phyloP scores from a whole-genome alignment of 2,797 vertebrate genomes.

The Anisognathus igniventris region DNA sequence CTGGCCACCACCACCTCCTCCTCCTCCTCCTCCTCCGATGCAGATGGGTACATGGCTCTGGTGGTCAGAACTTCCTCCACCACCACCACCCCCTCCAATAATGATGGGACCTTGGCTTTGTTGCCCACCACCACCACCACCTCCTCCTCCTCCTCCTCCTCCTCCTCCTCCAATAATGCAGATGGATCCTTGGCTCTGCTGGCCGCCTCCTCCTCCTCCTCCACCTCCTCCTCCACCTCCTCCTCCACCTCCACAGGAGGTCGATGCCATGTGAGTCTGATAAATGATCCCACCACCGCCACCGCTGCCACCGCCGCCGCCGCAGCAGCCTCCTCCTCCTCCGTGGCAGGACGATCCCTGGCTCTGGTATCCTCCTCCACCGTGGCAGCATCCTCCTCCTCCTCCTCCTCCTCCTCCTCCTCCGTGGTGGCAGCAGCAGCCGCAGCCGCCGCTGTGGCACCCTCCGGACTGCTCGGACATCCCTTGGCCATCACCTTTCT shows the following conservation, averaged over 20 bases:
- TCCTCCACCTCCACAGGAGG: conserved; percentile 13
- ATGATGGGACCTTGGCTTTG: background rate
- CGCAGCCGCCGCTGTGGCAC: background rate
- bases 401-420: background rate
- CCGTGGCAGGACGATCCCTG: conserved; percentile 8
- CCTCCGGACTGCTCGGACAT: conserved; percentile 21
- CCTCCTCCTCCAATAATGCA: background rate
- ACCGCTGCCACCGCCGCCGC: rapidly evolving
- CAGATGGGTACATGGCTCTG: background rate
- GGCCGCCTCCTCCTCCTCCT: background rate
- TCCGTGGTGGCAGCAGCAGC: background rate
- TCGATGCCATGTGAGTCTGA: background rate
- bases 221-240: background rate
- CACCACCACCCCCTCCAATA: background rate
- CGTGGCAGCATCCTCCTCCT: background rate
- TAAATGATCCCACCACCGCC: background rate
- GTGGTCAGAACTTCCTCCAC: background rate
- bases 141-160: background rate
- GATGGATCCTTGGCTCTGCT: conserved; percentile 12
- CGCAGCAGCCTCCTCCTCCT: background rate
- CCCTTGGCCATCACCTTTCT: conserved; percentile 24
- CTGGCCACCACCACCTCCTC: background rate
- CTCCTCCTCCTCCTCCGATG: background rate
- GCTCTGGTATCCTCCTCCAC: conserved; percentile 24
- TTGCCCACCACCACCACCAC: background rate